Evolutionary conservation across 2,888 invertebrate species (phyloP), one percentile per base, ranked within the genome.

Genomic region (Epirrita christyi): DNA sequence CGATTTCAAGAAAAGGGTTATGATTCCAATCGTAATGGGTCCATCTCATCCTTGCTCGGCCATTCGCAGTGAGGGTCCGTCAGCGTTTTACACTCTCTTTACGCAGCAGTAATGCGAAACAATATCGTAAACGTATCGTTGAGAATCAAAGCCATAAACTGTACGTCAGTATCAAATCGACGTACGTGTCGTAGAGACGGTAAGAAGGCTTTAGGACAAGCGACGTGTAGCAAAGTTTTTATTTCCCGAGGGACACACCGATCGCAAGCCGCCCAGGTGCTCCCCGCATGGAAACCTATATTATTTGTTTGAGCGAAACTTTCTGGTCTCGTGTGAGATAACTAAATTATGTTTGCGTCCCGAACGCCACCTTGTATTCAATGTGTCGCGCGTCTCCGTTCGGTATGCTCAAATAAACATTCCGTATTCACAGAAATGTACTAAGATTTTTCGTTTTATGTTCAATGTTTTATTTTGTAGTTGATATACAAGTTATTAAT

Each of bases 181-280:
- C 79, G 81, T 85, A 85, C 85, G 84, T 84, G 87, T 88, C 83
- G 78, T 73, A 80, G 78, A 82, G 85, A 85, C 81, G 83, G 87
- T 85, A 84, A 84, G 87, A 85, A 85, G 88, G 89, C 85, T 87
- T 87, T 87, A 88, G 88, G 87, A 86, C 86, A 85, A 83, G 88
- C 87, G 90, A 88, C 88, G 88, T 86, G 89, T 88, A 86, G 88
- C 88, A 91, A 92, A 92, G 86, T 91, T 92, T 91, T 91, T 91
- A 91, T 91, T 92, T 92, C 91, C 91, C 92, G 61, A 52, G 91
- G 87, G 92, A 83, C 83, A 81, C 86, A 89, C 90, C 90, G 90
- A 90, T 91, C 91, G 89, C 80, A 84, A 81, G 83, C 86, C 88
- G 86, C 89, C 83, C 90, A 90, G 90, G 90, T 90, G 90, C 83